Evolutionary conservation across 2,113 vertebrate genomes (phyloP), one percentile per base, ranked within the genome.

Genomic region (Trochalopteron elliotii): DNA sequence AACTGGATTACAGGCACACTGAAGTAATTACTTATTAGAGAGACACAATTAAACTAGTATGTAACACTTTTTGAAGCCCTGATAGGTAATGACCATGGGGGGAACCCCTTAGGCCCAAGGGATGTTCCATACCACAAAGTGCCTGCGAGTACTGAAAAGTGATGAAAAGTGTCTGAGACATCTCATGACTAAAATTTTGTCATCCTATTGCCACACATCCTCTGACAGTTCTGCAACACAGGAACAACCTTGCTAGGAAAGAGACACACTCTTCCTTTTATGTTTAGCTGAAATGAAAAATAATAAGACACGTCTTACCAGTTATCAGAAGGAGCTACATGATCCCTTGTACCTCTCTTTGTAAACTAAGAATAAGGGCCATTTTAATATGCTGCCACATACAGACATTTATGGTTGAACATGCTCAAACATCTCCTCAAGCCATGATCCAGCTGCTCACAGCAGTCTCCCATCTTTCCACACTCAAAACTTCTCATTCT

Each of bases 1-100:
- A 86, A 81, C 77, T 61, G 47, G 57, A 88, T 93, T 83, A 42
- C 21, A 27, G 53, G 42, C 33, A 74, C 39, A 52, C 57, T 21
- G 27, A 90, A 89, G 50, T 81, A 81, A 88, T 91, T 92, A 92
- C 65, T 93, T 86, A 44, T 80, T 56, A 24, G 57, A 84, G 44
- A 83, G 35, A 78, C 27, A 78, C 49, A 76, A 78, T 92, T 85
- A 90, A 67, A 84, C 22, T 30, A n/a, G 15, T 13, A 35, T 27
- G 27, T 21, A 79, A 63, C 35, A 71, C 37, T 49, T 84, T 57
- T 21, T 47, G 93, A 91, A 86, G 49, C 63, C 33, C 33, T 47
- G 35, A 89, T 20, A 71, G 83, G 74, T 56, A 80, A 83, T 1
- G 6, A 89, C 40, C 30, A 50, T 0, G 1, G 64, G 13, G 12